Evolutionary conservation across 2,797 vertebrate species (phyloP).

Genomic region (Galagoides demidoff): DNA sequence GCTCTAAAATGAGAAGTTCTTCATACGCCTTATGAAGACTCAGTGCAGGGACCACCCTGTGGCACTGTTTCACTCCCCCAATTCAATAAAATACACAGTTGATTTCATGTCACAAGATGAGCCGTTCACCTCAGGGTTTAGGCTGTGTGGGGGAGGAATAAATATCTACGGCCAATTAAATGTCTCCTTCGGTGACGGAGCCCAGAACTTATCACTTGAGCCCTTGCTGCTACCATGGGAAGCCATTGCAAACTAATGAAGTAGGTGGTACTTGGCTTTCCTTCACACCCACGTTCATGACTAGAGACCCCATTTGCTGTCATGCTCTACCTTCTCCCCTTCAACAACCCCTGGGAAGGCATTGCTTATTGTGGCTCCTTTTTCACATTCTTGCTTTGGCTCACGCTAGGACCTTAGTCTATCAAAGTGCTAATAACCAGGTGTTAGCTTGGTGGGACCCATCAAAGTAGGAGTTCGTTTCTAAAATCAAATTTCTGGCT

Average conservation of each 20-base stretch:
- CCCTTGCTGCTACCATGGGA: not conserved
- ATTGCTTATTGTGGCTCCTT: not conserved
- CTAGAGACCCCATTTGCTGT: not conserved
- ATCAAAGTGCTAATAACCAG: conserved; percentile 9
- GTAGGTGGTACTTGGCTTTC: not conserved
- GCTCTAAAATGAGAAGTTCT: conserved; percentile 27
- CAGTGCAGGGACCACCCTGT: conserved; percentile 11
- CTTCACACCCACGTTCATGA: not conserved
- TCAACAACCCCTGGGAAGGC: not conserved
- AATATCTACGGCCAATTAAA: conserved; percentile 28
- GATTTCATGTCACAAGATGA: conserved; percentile 25
- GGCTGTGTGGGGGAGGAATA: not conserved
- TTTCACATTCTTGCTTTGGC: conserved; percentile 11
- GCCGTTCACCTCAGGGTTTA: not conserved
- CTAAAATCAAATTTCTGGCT: no score
- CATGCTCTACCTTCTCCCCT: not conserved
- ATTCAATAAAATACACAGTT: conserved; percentile 62
- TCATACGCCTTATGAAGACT: conserved; percentile 36
- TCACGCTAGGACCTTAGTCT: not conserved
- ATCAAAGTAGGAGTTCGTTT: no score
- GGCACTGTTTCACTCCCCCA: conserved; percentile 62
- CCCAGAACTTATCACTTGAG: not conserved
- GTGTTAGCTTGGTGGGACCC: not conserved
- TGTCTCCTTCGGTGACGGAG: conserved; percentile 29
- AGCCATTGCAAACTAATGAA: conserved; percentile 20